Percentiles rank a stretch among this genome's conserved stretches.
Conservation (phyloP, 2,113 vertebrate genomes). For the Channa maculata region DNA sequence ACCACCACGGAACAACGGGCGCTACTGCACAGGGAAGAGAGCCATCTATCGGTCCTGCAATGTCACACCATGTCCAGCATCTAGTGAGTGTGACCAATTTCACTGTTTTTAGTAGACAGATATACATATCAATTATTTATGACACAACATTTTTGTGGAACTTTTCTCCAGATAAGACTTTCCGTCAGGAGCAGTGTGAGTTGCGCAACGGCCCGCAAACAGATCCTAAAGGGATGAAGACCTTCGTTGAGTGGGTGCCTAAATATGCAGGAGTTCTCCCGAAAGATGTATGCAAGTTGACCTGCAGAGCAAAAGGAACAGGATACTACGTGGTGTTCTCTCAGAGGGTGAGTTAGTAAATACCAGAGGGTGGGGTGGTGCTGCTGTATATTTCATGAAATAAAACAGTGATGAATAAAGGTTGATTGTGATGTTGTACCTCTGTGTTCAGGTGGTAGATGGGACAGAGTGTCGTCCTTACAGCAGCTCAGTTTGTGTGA, state of each 20-base stretch:
- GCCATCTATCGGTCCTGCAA: conserved; percentile 94
- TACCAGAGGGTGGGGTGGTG: too few relatives aligned
- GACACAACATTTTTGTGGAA: not conserved
- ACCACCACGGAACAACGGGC: conserved; percentile 92
- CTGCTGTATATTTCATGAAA: not conserved
- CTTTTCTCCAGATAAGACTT: conserved; percentile 87
- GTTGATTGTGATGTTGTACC: not conserved
- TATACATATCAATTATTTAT: too few relatives aligned
- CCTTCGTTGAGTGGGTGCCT: conserved; percentile 96
- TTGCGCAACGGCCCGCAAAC: conserved; percentile 96
- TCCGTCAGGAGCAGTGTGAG: conserved; percentile 96
- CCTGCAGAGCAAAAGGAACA: conserved; percentile 96
- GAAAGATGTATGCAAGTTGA: conserved; percentile 94
- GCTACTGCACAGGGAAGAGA: conserved; percentile 95
- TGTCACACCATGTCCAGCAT: conserved; percentile 84
- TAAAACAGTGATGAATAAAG: too few relatives aligned
- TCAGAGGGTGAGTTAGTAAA: conserved; percentile 88
- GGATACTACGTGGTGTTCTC: conserved; percentile 98
- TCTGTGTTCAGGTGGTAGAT: conserved; percentile 87
- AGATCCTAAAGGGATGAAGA: conserved; percentile 96
- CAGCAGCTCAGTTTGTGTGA: conserved; percentile 95
- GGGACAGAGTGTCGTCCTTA: conserved; percentile 94
- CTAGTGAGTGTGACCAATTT: conserved; percentile 79
- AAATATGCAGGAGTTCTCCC: conserved; percentile 95
- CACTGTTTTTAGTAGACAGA: too few relatives aligned